These are phyloP conservation scores for Chromoteleia sp. DNA, from an alignment of 2,888 invertebrate species.

Conservation along the genomic window DNA sequence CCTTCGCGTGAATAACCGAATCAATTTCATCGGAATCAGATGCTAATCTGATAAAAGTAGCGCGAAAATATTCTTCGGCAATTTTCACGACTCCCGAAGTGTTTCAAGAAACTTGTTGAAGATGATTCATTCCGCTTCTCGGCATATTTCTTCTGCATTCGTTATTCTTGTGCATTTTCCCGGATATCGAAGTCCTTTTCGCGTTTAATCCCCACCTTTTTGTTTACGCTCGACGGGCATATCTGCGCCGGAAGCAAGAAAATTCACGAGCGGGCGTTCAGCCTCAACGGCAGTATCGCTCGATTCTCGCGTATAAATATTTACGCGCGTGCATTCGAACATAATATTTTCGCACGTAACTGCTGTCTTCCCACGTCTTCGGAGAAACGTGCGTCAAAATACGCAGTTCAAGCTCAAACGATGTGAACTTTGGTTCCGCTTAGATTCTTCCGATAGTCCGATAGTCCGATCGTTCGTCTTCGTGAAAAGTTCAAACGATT, in stretches of 20 bases:
- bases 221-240: conserved; percentile 18
- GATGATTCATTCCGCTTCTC: background rate
- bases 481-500: too few relatives aligned
- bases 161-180: conserved; percentile 31
- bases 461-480: too few relatives aligned
- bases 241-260: conserved; percentile 17
- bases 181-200: conserved; percentile 26
- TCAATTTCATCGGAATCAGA: background rate
- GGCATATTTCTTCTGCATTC: conserved; percentile 5
- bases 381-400: conserved; percentile 36
- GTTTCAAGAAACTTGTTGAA: conserved; percentile 25
- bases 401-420: conserved; percentile 9
- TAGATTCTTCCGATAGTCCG: background rate
- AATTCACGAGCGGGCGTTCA: conserved; percentile 22
- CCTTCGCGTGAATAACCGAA: too few relatives aligned
- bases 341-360: conserved; percentile 54
- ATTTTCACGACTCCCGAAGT: conserved; percentile 8
- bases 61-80: conserved; percentile 15
- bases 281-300: conserved; percentile 53
- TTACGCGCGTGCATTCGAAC: conserved; percentile 70
- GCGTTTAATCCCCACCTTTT: conserved; percentile 28
- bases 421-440: conserved; percentile 29
- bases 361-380: conserved; percentile 38
- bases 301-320: conserved; percentile 73
- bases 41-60: background rate